Evolutionary conservation across 2,113 vertebrate species (phyloP), one percentile per base, ranked within the genome.

Genomic region (Corydoras sp.): DNA sequence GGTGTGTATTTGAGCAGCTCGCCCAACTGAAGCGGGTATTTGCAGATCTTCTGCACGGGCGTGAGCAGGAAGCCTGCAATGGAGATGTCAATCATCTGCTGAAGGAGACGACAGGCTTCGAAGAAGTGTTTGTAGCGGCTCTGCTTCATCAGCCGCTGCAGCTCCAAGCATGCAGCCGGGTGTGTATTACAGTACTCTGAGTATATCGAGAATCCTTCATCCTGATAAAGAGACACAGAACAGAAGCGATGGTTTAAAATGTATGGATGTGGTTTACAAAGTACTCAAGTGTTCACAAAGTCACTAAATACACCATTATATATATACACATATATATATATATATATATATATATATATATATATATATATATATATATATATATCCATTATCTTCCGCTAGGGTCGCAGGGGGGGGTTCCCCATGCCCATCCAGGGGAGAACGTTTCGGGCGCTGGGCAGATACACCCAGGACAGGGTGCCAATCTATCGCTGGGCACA

Each of bases 81-180:
- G 54, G 95, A 95, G 69, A 99, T 99, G 86, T 98, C 91, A 9
- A 99, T 99, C 96, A 99, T 99, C 86, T 98, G 94, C 85, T 98
- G 96, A 32, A 97, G 93, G 73, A 99, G 90, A 71, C 96, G 94
- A 77, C 96, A 99, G 64, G 95, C 93, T 81, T 99, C 96, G 0
- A 99, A 98, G 87, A 99, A 99, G 82, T 98, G 96, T 8, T 96
- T 91, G 68, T 96, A 99, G 73, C 90, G 91, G 60, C 95, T 82
- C 51, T 91, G 89, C 80, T 96, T 95, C 95, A 98, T 95, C 70
- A 99, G 86, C 29, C 86, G 89, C 69, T 95, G 89, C 69, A 99
- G 89, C 72, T 99, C 96, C 8, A 83, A 79, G 53, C 92, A 94
- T 74, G 96, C 96, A 2, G 88, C 84, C 0, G 96, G 95, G 81